phyloP scores from a whole-genome alignment of 2,888 invertebrate species.

The Agrotis segetum region DNA sequence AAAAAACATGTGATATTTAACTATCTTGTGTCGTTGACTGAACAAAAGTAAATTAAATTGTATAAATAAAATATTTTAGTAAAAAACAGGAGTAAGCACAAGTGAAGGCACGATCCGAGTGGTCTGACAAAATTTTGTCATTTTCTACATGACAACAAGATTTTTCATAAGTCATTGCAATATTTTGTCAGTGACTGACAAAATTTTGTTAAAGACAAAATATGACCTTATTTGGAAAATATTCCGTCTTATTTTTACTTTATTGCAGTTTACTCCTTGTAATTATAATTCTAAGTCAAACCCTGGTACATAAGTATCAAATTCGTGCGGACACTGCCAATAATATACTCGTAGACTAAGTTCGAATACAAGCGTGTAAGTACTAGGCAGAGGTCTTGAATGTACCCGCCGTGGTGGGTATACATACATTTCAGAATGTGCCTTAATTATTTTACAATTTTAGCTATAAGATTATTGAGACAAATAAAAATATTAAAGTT shows the following conservation, averaged over 20 bases:
- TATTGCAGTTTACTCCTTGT: slow-evolving; percentile 50
- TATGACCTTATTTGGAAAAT: slow-evolving; percentile 14
- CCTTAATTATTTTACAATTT: slow-evolving; percentile 74
- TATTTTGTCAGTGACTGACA: slow-evolving; percentile 41
- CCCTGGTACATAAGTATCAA: slow-evolving; percentile 64
- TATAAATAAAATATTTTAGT: slow-evolving; percentile 54
- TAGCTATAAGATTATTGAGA: slow-evolving; percentile 68
- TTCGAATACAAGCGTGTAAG: slow-evolving; percentile 54
- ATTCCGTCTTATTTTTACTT: slow-evolving; percentile 23
- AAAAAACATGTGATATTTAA: slow-evolving; percentile 61
- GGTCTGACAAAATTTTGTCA: slow-evolving; percentile 39
- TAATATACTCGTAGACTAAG: slow-evolving; percentile 70
- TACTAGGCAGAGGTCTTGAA: slow-evolving; percentile 53
- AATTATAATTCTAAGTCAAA: slow-evolving; percentile 67
- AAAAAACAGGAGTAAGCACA: slow-evolving; percentile 35
- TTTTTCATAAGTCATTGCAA: slow-evolving; percentile 41
- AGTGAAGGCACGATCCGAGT: slow-evolving; percentile 8
- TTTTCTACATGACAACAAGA: slow-evolving; percentile 39
- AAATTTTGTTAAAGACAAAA: slow-evolving; percentile 39
- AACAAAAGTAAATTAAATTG: slow-evolving; percentile 68
- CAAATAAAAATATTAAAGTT: slow-evolving; percentile 64
- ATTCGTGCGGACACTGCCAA: slow-evolving; percentile 78
- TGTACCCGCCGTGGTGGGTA: slow-evolving; percentile 44
- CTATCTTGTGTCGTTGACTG: slow-evolving; percentile 70
- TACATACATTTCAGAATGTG: slow-evolving; percentile 71